Conservation (phyloP, 2,113 vertebrate genomes). For the Antechinus stuartii region DNA sequence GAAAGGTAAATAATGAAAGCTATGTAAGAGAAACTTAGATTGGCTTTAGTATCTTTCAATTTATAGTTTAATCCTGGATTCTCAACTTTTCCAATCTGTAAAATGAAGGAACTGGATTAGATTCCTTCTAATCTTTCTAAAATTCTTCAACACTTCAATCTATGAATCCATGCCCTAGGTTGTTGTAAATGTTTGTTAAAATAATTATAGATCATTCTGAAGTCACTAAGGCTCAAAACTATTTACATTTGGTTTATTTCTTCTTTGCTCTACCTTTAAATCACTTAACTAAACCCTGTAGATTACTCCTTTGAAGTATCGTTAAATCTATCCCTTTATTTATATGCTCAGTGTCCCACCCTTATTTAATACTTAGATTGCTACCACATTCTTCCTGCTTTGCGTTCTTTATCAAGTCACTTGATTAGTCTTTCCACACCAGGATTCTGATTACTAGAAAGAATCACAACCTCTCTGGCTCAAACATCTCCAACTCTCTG, state of each 20-base stretch:
- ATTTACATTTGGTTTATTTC: not conserved
- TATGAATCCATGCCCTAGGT: not conserved
- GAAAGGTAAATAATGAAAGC: too few relatives aligned
- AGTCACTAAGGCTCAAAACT: constrained; percentile 22
- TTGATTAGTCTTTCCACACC: constrained; percentile 42
- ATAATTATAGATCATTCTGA: not conserved
- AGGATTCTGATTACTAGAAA: not conserved
- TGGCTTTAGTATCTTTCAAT: too few relatives aligned
- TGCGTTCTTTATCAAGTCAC: not conserved
- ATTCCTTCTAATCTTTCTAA: too few relatives aligned
- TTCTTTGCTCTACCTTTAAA: not conserved
- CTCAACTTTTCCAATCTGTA: constrained; percentile 44
- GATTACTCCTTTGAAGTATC: not conserved
- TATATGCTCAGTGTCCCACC: too few relatives aligned
- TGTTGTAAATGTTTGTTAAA: constrained; percentile 43
- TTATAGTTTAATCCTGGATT: too few relatives aligned
- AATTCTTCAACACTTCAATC: too few relatives aligned
- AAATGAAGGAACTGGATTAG: not conserved
- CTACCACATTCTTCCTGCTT: constrained; percentile 3
- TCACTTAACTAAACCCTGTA: constrained; percentile 4
- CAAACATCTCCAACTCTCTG: too few relatives aligned
- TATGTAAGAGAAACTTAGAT: too few relatives aligned
- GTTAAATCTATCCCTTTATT: too few relatives aligned
- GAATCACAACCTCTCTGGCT: constrained; percentile 7
- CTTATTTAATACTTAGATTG: not conserved